phyloP scores from a whole-genome alignment of 2,113 vertebrate genomes.

The Pangasianodon hypophthalmus region DNA sequence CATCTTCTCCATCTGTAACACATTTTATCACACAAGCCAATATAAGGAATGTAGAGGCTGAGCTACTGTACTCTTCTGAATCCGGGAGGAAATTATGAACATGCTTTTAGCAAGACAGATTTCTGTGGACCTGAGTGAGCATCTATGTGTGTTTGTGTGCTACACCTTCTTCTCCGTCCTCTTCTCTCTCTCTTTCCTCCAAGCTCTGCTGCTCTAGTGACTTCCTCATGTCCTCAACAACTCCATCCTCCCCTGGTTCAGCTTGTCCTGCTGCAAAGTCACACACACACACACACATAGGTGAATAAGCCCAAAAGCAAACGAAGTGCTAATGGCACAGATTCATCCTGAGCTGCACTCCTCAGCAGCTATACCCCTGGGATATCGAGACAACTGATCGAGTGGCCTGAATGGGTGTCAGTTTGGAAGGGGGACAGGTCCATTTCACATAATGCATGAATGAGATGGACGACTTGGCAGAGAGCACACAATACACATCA shows the following conservation, averaged over 20 bases:
- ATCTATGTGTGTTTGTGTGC: not conserved
- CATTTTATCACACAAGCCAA: not conserved
- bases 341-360: slow-evolving; percentile 30
- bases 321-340: slow-evolving; percentile 49
- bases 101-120: not conserved
- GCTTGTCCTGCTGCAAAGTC: slow-evolving; percentile 73
- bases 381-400: not conserved
- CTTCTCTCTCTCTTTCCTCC: slow-evolving; percentile 88
- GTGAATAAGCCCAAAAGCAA: slow-evolving; percentile 50
- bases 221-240: slow-evolving; percentile 75
- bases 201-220: slow-evolving; percentile 86
- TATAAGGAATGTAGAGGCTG: not conserved
- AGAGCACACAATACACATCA: slow-evolving; percentile 5
- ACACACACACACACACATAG: slow-evolving; percentile 37
- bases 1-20: slow-evolving; percentile 70
- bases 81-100: no score
- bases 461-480: slow-evolving; percentile 41
- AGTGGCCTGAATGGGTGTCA: slow-evolving; percentile 13
- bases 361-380: not conserved
- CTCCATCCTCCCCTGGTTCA: slow-evolving; percentile 81
- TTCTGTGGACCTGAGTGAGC: not conserved
- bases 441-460: slow-evolving; percentile 38
- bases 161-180: slow-evolving; percentile 89
- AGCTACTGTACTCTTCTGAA: not conserved
- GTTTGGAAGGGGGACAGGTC: slow-evolving; percentile 24